Conservation (phyloP, 2,888 invertebrate genomes). For the Auanema sp. region DNA sequence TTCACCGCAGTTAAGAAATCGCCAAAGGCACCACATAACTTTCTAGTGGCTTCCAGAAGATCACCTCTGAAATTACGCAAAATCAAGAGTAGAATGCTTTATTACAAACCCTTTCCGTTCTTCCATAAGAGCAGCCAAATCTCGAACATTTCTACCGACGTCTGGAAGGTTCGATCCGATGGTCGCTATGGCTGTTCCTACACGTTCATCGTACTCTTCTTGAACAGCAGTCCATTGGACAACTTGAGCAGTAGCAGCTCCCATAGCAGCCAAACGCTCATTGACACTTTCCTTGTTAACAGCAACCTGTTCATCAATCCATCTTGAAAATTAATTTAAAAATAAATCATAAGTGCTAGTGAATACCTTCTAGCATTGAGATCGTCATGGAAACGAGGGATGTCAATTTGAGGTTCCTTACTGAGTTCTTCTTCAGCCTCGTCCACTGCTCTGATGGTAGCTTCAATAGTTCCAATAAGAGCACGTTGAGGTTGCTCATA, state of each 20-base stretch:
- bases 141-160: slow-evolving; percentile 85
- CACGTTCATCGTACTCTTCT: slow-evolving; percentile 85
- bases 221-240: slow-evolving; percentile 80
- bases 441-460: slow-evolving; percentile 84
- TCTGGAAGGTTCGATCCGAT: slow-evolving; percentile 94
- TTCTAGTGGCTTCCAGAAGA: slow-evolving; percentile 79
- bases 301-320: slow-evolving; percentile 71
- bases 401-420: slow-evolving; percentile 56
- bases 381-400: slow-evolving; percentile 58
- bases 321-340: slow-evolving; percentile 23
- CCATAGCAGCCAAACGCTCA: slow-evolving; percentile 97
- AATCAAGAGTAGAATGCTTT: background rate
- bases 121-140: slow-evolving; percentile 92
- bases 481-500: slow-evolving; percentile 89
- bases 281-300: slow-evolving; percentile 93
- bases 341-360: background rate
- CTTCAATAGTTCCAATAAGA: slow-evolving; percentile 82
- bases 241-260: slow-evolving; percentile 96
- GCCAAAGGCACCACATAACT: slow-evolving; percentile 84
- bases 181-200: slow-evolving; percentile 93
- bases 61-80: slow-evolving; percentile 24
- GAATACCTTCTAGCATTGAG: slow-evolving; percentile 22
- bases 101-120: slow-evolving; percentile 67
- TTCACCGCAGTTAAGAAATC: slow-evolving; percentile 93
- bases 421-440: slow-evolving; percentile 75